Evolutionary conservation across 1,140 invertebrate genomes (phyloP).

Genomic region (Ridgeia piscesae): DNA sequence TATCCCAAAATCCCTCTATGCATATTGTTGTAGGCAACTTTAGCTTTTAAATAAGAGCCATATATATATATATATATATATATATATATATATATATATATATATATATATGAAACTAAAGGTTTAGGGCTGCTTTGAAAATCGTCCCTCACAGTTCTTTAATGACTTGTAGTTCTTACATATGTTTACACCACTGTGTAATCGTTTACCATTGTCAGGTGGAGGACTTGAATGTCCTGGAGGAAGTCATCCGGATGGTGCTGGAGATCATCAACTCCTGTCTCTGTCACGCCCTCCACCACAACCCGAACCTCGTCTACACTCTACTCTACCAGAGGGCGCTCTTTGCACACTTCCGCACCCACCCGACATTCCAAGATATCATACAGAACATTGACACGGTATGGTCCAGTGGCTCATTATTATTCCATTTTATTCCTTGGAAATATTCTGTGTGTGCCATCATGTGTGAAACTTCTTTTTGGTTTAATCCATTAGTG

Average conservation of each 20-base stretch:
- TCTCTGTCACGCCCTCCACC: slow-evolving; percentile 79
- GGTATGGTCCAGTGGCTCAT: slow-evolving; percentile 61
- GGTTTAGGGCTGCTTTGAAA: no score
- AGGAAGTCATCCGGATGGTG: slow-evolving; percentile 90
- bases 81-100: no score
- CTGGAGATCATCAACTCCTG: slow-evolving; percentile 95
- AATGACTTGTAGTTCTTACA: no score
- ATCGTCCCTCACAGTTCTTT: no score
- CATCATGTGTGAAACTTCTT: no score
- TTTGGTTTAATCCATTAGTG: no score
- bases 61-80: no score
- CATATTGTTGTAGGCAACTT: no score
- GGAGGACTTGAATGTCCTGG: slow-evolving; percentile 85
- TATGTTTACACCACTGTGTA: no score
- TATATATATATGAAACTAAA: no score
- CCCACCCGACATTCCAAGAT: slow-evolving; percentile 89
- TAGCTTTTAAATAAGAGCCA: no score
- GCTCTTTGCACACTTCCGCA: slow-evolving; percentile 83
- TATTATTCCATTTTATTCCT: not conserved
- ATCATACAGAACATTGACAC: slow-evolving; percentile 95
- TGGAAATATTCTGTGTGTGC: not conserved
- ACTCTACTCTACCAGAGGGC: slow-evolving; percentile 91
- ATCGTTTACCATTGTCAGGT: slow-evolving; percentile 37
- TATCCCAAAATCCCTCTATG: no score
- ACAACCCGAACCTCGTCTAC: slow-evolving; percentile 95